These are phyloP conservation scores for Ophioninae sp. DNA, from an alignment of 2,888 invertebrate species.

Conservation along the genomic window DNA sequence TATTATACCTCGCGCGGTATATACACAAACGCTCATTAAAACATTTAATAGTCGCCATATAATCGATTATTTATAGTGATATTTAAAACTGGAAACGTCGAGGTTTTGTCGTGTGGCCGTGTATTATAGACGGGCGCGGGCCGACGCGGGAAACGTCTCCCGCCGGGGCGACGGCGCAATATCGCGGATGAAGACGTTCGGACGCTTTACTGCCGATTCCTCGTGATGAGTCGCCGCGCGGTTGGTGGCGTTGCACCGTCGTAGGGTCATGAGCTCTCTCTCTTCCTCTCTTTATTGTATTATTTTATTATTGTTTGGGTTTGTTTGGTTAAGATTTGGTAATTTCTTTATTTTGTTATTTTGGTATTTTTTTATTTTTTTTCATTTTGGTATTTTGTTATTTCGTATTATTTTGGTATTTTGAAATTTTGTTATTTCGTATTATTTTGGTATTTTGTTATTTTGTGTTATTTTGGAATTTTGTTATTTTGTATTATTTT, in stretches of 20 bases:
- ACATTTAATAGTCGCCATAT: constrained; percentile 75
- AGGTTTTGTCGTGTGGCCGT: constrained; percentile 35
- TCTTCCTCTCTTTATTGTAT: not conserved
- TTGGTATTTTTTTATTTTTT: no score
- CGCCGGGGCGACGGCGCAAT: constrained; percentile 36
- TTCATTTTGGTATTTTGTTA: no score
- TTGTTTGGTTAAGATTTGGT: no score
- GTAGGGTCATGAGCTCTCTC: constrained; percentile 31
- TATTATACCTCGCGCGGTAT: constrained; percentile 50
- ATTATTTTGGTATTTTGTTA: no score
- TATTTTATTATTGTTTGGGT: no score
- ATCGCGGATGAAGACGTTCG: constrained; percentile 75
- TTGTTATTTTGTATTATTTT: no score
- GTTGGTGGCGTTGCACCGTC: constrained; percentile 34
- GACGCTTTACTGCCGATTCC: constrained; percentile 74
- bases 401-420: no score
- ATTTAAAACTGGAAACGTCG: constrained; percentile 66
- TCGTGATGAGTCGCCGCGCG: constrained; percentile 65
- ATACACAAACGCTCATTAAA: constrained; percentile 74
- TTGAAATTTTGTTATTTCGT: no score
- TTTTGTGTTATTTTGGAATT: no score
- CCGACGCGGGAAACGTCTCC: constrained; percentile 21
- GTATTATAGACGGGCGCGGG: constrained; percentile 4
- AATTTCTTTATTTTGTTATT: constrained; percentile 1
- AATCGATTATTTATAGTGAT: constrained; percentile 79